Percentiles rank a stretch among this genome's conserved stretches.
Evolutionary conservation across 2,888 invertebrate genomes (phyloP).

Genomic region (Esperia sulphurella): DNA sequence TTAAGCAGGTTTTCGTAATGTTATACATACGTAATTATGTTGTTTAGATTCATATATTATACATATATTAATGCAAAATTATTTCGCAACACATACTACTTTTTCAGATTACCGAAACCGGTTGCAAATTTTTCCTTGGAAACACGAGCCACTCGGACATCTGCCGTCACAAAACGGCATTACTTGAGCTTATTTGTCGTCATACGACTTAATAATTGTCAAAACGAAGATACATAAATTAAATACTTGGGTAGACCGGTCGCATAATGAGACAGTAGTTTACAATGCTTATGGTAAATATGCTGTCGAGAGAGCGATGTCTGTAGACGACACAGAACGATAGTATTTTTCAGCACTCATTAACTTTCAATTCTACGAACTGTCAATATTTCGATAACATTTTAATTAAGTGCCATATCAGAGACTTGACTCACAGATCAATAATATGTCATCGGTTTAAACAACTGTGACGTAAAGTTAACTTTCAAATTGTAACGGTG

Average conservation of each 20-base stretch:
- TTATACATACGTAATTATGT: too few species aligned
- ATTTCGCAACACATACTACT: too few species aligned
- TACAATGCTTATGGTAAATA: not conserved
- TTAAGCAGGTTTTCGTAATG: too few species aligned
- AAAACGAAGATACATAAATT: conserved; percentile 16
- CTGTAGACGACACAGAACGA: too few species aligned
- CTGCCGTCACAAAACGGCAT: not conserved
- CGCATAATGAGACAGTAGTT: conserved; percentile 4
- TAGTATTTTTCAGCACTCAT: too few species aligned
- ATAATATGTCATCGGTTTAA: conserved; percentile 27
- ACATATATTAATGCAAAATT: too few species aligned
- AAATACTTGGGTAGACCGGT: conserved; percentile 21
- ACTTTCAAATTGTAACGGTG: conserved; percentile 46
- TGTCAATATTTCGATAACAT: conserved; percentile 1
- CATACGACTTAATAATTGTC: conserved; percentile 9
- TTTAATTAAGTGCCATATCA: conserved; percentile 10
- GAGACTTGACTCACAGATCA: conserved; percentile 15
- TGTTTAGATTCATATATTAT: too few species aligned
- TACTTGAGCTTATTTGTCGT: conserved; percentile 5
- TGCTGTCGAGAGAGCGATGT: not conserved
- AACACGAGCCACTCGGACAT: not conserved
- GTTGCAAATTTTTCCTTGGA: not conserved
- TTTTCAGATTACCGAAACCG: not conserved
- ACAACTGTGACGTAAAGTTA: conserved; percentile 29
- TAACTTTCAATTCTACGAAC: conserved; percentile 21